These are phyloP conservation scores for Asbolus verrucosus DNA, from an alignment of 1,140 invertebrate genomes.

Conservation along the genomic window DNA sequence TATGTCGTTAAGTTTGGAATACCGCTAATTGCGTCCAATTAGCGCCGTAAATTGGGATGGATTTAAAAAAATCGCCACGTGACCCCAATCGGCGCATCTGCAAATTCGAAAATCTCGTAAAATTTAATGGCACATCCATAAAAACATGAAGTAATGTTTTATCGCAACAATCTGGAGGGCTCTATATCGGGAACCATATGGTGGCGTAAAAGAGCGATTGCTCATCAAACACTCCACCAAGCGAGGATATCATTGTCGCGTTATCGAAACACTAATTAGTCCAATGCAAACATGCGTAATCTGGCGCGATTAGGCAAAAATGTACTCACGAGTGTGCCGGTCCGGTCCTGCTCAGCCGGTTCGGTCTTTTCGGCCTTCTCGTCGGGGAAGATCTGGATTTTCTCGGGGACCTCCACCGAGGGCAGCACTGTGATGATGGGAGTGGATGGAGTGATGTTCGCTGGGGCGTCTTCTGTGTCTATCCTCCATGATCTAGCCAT, in stretches of 20 bases:
- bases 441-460: conserved; percentile 48
- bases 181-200: conserved; percentile 18
- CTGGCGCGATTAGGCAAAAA: no score
- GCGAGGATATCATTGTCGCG: not conserved
- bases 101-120: conserved; percentile 19
- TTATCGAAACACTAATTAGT: conserved; percentile 1
- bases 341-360: conserved; percentile 12
- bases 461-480: conserved; percentile 50
- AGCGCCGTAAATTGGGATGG: not conserved
- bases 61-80: not conserved
- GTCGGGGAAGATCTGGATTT: conserved; percentile 4
- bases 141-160: conserved; percentile 1
- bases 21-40: conserved; percentile 10
- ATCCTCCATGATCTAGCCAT: conserved; percentile 55
- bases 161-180: not conserved
- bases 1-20: conserved; percentile 14
- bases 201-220: not conserved
- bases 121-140: not conserved
- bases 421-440: conserved; percentile 59
- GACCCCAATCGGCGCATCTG: not conserved
- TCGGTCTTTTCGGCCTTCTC: conserved; percentile 8
- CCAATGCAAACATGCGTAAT: conserved; percentile 12
- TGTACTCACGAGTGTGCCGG: conserved; percentile 8
- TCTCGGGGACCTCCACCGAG: conserved; percentile 43
- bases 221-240: not conserved